Percentiles rank a stretch among this genome's conserved stretches.
These are phyloP conservation scores for Dasysyrphus tricinctus DNA, from an alignment of 2,888 invertebrate species.

Conservation along the genomic window DNA sequence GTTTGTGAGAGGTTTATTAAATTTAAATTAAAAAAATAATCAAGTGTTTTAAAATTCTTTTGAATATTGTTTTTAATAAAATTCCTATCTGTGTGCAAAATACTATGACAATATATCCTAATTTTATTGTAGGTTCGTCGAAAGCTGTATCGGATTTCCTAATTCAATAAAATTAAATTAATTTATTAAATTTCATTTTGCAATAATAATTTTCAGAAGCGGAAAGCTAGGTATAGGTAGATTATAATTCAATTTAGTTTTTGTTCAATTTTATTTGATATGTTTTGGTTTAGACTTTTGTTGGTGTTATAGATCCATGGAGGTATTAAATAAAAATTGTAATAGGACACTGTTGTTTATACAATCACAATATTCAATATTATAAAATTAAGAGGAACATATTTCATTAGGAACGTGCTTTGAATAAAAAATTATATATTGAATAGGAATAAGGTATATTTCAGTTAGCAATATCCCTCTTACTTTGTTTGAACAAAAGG, in stretches of 20 bases:
- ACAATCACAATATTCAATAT: no score
- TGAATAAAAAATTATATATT: no score
- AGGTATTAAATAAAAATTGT: neutral
- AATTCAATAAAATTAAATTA: constrained; percentile 16
- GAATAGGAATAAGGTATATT: no score
- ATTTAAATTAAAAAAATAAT: neutral
- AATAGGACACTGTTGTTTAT: no score
- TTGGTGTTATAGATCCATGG: neutral
- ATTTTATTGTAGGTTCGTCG: neutral
- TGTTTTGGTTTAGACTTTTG: neutral
- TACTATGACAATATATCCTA: neutral
- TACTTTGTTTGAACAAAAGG: no score
- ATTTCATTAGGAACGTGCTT: no score
- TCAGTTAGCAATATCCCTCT: no score
- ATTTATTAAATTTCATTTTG: constrained; percentile 15
- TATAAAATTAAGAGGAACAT: no score
- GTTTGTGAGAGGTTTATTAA: neutral
- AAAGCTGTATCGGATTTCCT: neutral
- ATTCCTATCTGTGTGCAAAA: neutral
- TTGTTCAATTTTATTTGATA: neutral
- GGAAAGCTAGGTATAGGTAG: neutral
- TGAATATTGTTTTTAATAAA: neutral
- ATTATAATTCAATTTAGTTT: neutral
- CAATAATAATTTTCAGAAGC: neutral
- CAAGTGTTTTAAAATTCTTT: neutral